These are phyloP conservation scores for Oscheius sp. DNA, from an alignment of 2,888 invertebrate species.

Conservation along the genomic window DNA sequence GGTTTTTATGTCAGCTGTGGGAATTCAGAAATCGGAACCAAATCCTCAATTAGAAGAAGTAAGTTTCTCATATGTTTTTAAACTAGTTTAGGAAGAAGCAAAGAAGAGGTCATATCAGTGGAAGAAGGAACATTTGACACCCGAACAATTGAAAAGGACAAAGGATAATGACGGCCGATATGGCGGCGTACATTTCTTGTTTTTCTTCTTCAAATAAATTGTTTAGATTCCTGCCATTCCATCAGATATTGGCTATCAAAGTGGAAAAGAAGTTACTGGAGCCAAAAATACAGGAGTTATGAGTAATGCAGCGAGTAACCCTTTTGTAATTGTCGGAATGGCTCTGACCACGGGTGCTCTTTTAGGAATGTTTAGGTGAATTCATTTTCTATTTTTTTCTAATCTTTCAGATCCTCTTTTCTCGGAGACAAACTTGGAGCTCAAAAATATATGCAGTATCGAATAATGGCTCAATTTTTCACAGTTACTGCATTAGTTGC, in stretches of 20 bases:
- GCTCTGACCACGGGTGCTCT: slow-evolving; percentile 61
- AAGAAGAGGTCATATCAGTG: slow-evolving; percentile 49
- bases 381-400: background rate
- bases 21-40: slow-evolving; percentile 36
- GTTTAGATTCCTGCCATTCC: slow-evolving; percentile 61
- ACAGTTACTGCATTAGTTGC: slow-evolving; percentile 64
- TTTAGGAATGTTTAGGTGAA: slow-evolving; percentile 60
- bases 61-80: no score
- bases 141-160: slow-evolving; percentile 46
- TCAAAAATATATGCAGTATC: slow-evolving; percentile 65
- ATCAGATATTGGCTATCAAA: slow-evolving; percentile 58
- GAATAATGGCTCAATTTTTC: slow-evolving; percentile 69
- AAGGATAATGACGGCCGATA: slow-evolving; percentile 46
- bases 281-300: slow-evolving; percentile 32
- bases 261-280: slow-evolving; percentile 48
- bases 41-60: slow-evolving; percentile 2
- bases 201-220: background rate
- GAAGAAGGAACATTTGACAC: slow-evolving; percentile 47
- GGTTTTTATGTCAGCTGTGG: slow-evolving; percentile 51
- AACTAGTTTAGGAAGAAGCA: slow-evolving; percentile 32
- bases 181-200: slow-evolving; percentile 43
- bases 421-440: slow-evolving; percentile 63
- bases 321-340: slow-evolving; percentile 63
- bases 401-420: slow-evolving; percentile 49
- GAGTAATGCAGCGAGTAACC: slow-evolving; percentile 51